Conservation (phyloP, 2,888 invertebrate genomes). For the Rhagonycha lutea region DNA sequence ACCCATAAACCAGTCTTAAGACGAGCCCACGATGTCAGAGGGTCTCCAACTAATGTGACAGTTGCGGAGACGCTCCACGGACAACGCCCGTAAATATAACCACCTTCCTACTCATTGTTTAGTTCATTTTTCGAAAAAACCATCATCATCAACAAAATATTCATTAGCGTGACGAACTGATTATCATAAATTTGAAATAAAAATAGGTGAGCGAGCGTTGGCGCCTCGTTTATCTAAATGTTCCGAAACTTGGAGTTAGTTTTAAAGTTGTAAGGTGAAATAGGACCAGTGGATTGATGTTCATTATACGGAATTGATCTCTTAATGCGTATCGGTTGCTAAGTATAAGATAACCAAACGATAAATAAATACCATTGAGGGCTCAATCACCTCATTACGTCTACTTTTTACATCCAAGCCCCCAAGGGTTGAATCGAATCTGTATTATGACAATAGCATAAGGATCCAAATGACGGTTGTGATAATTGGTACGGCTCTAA, state of each 20-base stretch:
- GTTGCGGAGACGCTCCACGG: slow-evolving; percentile 27
- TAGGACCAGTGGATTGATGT: neutral
- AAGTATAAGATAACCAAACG: slow-evolving; percentile 29
- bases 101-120: slow-evolving; percentile 28
- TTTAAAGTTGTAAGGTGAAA: neutral
- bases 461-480: neutral
- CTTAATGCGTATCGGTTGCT: slow-evolving; percentile 32
- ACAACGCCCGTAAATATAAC: slow-evolving; percentile 30
- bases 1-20: slow-evolving; percentile 32
- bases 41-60: slow-evolving; percentile 33
- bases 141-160: slow-evolving; percentile 20
- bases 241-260: slow-evolving; percentile 9
- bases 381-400: slow-evolving; percentile 40
- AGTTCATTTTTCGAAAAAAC: slow-evolving; percentile 19
- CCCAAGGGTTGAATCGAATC: slow-evolving; percentile 9
- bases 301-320: slow-evolving; percentile 9
- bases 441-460: slow-evolving; percentile 19
- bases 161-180: slow-evolving; percentile 6
- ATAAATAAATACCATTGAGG: slow-evolving; percentile 33
- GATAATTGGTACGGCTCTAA: neutral
- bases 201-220: slow-evolving; percentile 40
- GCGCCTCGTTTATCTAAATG: slow-evolving; percentile 43
- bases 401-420: slow-evolving; percentile 33
- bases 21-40: slow-evolving; percentile 30
- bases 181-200: slow-evolving; percentile 21